Evolutionary conservation across 1,140 invertebrate genomes (phyloP), one percentile per base, ranked within the genome.

Genomic region (Dreissena polymorpha): DNA sequence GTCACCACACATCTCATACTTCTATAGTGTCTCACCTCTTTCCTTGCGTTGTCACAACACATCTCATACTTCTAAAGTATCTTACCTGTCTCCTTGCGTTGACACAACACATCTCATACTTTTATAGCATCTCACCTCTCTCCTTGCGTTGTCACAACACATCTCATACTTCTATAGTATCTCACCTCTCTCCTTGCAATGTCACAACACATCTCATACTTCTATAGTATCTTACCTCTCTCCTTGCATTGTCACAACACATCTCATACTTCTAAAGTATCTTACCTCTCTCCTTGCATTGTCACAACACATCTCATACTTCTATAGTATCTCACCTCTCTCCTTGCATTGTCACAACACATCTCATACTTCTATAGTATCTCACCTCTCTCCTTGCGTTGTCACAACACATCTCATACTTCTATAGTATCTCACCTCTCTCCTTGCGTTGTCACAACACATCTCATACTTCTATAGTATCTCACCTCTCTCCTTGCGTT

Each of bases 201-300:
- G 50, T 89, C 87, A 74, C 88, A 85, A 79, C 89, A 91, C 23
- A 83, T 80, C 75, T 90, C 87, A 87, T 88, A 91, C n/a, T 83
- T 81, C n/a, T n/a, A n/a, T 39, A 39, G 3, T 39, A 39, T 2
- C 39, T 39, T 8, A 91, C 90, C 87, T 91, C 90, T 76, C 77
- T 86, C 60, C 88, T 84, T 12, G 90, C 90, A 75, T 74, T 86
- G 50, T 89, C 87, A 74, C 88, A 85, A 79, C 89, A 91, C 23
- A 83, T 80, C 75, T 90, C 87, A 87, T 88, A 91, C n/a, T 83
- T 39, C n/a, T n/a, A n/a, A n/a, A n/a, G n/a, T n/a, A n/a, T n/a
- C n/a, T n/a, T n/a, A n/a, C n/a, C n/a, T n/a, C n/a, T n/a, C n/a
- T n/a, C n/a, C n/a, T n/a, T n/a, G n/a, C n/a, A n/a, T n/a, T n/a